A percentile compares a stretch with the other conserved stretches of the same genome.
Conservation (phyloP, 2,113 vertebrate species). For the Choloepus hoffmanni region DNA sequence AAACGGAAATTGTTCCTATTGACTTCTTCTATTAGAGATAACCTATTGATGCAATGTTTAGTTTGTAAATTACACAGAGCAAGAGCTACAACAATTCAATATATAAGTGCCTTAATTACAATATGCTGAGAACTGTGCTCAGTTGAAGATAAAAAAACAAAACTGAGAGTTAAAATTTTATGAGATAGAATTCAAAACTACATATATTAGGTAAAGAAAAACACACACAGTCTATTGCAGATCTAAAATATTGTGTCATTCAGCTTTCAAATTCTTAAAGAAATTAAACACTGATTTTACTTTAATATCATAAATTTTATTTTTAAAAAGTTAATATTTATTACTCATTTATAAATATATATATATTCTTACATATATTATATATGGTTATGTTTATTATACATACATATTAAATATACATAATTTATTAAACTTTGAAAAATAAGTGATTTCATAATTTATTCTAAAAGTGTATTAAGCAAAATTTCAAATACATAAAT, state of each 20-base stretch:
- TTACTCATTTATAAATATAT: too few species aligned
- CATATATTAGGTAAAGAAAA: background rate
- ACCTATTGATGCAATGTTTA: background rate
- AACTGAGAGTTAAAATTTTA: background rate
- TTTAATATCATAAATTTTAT: too few species aligned
- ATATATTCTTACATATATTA: too few species aligned
- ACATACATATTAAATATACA: too few species aligned
- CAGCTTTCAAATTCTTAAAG: background rate
- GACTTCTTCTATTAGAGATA: conserved; percentile 49
- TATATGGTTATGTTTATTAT: too few species aligned
- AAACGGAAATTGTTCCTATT: background rate
- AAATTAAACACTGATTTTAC: background rate
- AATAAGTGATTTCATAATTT: background rate
- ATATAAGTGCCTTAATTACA: background rate
- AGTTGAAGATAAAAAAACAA: background rate
- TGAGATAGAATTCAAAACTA: background rate
- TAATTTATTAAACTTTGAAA: background rate
- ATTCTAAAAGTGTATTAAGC: background rate
- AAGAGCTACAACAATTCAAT: conserved; percentile 29
- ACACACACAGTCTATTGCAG: background rate
- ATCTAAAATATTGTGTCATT: background rate
- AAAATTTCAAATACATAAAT: background rate
- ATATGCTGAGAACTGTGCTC: background rate
- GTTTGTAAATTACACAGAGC: background rate
- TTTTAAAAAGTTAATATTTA: too few species aligned